Conservation (phyloP, 2,113 vertebrate species). For the Falco punctatus region DNA sequence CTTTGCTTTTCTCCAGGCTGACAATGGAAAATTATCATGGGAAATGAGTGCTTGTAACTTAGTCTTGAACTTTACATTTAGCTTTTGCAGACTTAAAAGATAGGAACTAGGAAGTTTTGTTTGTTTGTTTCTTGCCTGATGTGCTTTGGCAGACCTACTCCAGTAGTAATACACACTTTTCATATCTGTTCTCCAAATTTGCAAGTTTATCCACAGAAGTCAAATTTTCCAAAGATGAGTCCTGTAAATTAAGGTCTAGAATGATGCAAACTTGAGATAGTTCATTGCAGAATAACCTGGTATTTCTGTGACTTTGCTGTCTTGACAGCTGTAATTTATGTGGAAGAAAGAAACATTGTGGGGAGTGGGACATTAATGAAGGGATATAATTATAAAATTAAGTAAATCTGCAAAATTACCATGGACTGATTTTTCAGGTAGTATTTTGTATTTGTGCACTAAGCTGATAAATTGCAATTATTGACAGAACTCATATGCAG, state of each 20-base stretch:
- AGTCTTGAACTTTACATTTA: neutral
- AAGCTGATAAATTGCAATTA: slow-evolving; percentile 5
- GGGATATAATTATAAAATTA: neutral
- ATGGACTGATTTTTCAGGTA: neutral
- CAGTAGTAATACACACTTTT: neutral
- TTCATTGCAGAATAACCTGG: neutral
- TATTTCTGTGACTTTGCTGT: neutral
- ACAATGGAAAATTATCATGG: neutral
- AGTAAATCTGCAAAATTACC: neutral
- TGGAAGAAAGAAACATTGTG: neutral
- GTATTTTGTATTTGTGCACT: neutral
- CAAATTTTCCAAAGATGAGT: neutral
- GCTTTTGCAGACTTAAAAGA: neutral
- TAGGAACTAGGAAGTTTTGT: neutral
- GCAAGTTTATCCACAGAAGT: neutral
- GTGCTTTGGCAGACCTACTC: neutral
- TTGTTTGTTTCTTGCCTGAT: neutral
- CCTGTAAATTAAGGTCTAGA: neutral
- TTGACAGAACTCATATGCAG: slow-evolving; percentile 95
- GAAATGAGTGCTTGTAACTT: neutral
- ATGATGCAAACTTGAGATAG: neutral
- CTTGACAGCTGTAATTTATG: neutral
- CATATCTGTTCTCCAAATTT: neutral
- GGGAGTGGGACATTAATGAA: neutral
- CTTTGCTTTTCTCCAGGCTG: neutral